Conservation (phyloP, 2,113 vertebrate species). For the Xiphophorus couchianus region DNA sequence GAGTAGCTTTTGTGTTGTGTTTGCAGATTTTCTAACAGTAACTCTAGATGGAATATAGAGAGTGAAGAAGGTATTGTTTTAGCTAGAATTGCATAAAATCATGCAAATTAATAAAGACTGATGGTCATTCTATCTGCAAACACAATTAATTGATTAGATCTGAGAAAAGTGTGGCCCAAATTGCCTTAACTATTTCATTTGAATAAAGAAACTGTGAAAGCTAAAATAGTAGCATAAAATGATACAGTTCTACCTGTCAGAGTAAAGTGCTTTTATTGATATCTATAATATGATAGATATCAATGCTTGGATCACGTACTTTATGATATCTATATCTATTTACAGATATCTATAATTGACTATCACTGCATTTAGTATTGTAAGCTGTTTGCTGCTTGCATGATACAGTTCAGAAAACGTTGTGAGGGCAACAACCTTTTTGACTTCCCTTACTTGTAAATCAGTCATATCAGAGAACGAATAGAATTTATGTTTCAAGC, state of each 20-base stretch:
- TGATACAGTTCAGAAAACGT: background rate
- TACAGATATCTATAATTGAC: background rate
- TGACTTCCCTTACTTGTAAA: background rate
- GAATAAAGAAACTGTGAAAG: background rate
- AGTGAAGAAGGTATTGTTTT: conserved; percentile 1
- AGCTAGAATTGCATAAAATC: conserved; percentile 2
- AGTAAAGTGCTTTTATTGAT: background rate
- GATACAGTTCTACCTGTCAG: background rate
- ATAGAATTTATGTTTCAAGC: background rate
- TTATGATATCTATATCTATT: no score
- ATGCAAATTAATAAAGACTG: background rate
- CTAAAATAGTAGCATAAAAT: background rate
- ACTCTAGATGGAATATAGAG: background rate
- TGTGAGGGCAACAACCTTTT: background rate
- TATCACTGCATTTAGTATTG: background rate
- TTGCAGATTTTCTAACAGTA: background rate
- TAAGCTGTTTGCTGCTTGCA: background rate
- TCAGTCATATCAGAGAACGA: background rate
- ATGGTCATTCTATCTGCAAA: background rate
- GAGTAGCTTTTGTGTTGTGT: background rate
- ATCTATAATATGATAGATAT: no score
- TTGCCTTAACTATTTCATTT: conserved; percentile 25
- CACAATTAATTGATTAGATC: conserved; percentile 24
- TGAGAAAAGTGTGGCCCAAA: conserved; percentile 1
- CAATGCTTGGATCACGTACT: no score